Evolutionary conservation across 2,113 vertebrate species (phyloP).

Genomic region (Chrysemys picta): DNA sequence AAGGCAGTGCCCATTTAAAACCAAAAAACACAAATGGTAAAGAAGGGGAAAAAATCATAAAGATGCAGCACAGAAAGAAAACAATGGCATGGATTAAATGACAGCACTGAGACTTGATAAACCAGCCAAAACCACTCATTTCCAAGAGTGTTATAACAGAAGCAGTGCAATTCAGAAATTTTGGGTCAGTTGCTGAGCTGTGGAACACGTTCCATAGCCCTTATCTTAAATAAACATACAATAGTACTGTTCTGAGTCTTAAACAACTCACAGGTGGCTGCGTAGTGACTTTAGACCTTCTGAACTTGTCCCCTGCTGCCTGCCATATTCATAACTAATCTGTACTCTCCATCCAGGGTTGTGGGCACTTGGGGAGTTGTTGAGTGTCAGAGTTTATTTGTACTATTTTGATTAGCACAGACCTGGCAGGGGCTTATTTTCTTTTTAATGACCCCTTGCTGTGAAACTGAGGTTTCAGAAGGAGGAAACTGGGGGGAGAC

Average conservation of each 20-base stretch:
- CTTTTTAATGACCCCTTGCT: constrained; percentile 81
- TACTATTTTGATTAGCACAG: constrained; percentile 82
- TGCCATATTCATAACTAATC: constrained; percentile 77
- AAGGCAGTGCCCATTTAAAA: neutral
- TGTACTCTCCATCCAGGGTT: constrained; percentile 68
- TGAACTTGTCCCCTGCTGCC: neutral
- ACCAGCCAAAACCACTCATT: neutral
- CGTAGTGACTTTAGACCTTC: constrained; percentile 15
- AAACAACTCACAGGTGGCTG: constrained; percentile 15
- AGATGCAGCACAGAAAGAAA: neutral
- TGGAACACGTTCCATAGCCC: neutral
- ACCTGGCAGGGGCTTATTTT: constrained; percentile 83
- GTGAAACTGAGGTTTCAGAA: constrained; percentile 73
- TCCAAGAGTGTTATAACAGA: neutral
- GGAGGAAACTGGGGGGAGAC: constrained; percentile 54
- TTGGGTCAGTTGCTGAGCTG: neutral
- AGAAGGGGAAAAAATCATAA: neutral
- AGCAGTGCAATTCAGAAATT: neutral
- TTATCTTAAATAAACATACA: constrained; percentile 41
- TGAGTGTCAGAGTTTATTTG: constrained; percentile 87
- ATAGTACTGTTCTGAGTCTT: neutral
- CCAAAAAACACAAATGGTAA: neutral
- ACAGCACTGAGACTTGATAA: neutral
- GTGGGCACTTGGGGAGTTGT: constrained; percentile 82
- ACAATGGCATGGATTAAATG: neutral